Evolutionary conservation across 2,888 invertebrate species (phyloP).

Genomic region (Dicycla oo): DNA sequence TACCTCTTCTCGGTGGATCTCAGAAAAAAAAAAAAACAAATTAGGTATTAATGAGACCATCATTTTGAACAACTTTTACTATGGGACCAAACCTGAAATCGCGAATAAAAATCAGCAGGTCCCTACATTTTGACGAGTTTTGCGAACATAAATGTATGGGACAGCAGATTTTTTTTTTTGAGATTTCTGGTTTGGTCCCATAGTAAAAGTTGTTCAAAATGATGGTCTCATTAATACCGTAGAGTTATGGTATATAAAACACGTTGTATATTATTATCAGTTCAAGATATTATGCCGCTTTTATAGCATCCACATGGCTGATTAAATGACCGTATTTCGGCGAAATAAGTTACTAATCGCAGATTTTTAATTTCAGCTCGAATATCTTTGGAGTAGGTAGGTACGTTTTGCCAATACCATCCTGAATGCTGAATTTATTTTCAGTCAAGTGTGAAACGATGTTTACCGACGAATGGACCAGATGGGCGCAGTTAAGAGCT

Average conservation of each 20-base stretch:
- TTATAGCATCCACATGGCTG: background rate
- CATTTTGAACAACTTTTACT: too few species aligned
- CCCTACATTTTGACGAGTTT: too few species aligned
- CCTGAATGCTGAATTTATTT: slow-evolving; percentile 4
- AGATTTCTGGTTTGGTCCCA: too few species aligned
- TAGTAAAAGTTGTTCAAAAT: too few species aligned
- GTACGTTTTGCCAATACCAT: slow-evolving; percentile 1
- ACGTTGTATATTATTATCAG: too few species aligned
- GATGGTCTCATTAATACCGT: too few species aligned
- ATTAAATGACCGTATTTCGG: slow-evolving; percentile 21
- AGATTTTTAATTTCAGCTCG: slow-evolving; percentile 2
- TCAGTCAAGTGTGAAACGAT: slow-evolving; percentile 45
- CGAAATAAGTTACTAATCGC: background rate
- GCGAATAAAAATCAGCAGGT: too few species aligned
- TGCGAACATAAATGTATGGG: too few species aligned
- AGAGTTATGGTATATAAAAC: too few species aligned
- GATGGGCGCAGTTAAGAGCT: slow-evolving; percentile 27
- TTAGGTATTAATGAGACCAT: too few species aligned
- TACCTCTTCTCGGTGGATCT: background rate
- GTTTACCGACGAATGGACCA: slow-evolving; percentile 34
- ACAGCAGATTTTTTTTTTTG: too few species aligned
- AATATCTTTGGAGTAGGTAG: background rate
- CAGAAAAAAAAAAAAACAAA: background rate
- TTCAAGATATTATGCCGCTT: slow-evolving; percentile 16
- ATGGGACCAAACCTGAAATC: too few species aligned